phyloP scores from a whole-genome alignment of 2,888 invertebrate genomes.

The Epinotia ramella region DNA sequence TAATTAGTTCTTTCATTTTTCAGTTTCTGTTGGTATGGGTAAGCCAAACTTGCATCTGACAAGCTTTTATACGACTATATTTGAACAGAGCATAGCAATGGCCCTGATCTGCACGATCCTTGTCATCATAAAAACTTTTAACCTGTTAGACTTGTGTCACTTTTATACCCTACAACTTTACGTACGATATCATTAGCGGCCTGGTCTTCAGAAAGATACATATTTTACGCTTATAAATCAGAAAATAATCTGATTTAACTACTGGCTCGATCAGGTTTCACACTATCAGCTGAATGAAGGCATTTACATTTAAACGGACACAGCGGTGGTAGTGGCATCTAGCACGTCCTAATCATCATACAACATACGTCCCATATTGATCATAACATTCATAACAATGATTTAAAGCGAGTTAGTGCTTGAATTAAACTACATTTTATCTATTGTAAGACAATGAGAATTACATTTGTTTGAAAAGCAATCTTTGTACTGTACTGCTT shows the following conservation, averaged over 20 bases:
- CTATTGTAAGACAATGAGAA: background rate
- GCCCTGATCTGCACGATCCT: no score
- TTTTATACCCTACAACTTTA: no score
- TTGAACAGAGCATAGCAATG: no score
- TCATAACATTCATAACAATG: background rate
- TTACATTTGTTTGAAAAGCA: background rate
- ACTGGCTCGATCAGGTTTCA: background rate
- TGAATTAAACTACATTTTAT: background rate
- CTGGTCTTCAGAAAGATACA: no score
- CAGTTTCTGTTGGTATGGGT: no score
- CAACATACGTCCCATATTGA: conserved; percentile 1
- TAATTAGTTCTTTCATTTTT: no score
- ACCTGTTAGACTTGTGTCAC: no score
- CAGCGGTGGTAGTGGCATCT: background rate
- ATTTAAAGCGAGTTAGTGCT: background rate
- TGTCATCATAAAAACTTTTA: no score
- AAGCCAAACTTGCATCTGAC: no score
- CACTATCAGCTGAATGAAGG: background rate
- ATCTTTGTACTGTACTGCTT: background rate
- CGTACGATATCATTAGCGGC: no score
- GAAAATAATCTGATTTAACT: background rate
- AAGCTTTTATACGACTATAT: no score
- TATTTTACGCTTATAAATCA: no score
- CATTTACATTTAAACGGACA: background rate
- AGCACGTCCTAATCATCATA: background rate